phyloP scores from a whole-genome alignment of 2,888 invertebrate genomes.

The Sarcophaga caerulescens region DNA sequence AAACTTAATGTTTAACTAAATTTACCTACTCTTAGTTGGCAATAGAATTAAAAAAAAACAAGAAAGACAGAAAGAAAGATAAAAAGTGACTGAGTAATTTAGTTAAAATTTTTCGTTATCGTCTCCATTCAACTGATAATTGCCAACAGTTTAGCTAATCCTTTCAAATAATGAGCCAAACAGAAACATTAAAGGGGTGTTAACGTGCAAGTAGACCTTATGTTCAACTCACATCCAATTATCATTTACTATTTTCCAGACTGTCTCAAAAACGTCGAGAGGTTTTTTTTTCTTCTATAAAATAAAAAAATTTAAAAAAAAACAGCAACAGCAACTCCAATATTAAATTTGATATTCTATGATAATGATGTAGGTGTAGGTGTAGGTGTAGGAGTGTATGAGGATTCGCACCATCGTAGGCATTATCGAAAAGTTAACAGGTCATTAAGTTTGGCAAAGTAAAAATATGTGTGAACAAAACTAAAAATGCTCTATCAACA shows the following conservation, averaged over 20 bases:
- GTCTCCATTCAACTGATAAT: slow-evolving; percentile 64
- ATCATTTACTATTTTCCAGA: slow-evolving; percentile 13
- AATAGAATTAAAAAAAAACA: neutral
- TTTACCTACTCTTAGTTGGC: too few species aligned
- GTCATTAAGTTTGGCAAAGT: slow-evolving; percentile 79
- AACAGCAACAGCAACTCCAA: slow-evolving; percentile 33
- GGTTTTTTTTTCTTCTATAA: slow-evolving; percentile 5
- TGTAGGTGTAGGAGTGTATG: slow-evolving; percentile 32
- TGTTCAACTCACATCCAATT: neutral
- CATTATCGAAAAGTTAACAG: slow-evolving; percentile 81
- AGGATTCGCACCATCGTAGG: slow-evolving; percentile 61
- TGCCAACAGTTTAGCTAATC: slow-evolving; percentile 64
- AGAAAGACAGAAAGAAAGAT: neutral
- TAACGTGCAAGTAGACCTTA: slow-evolving; percentile 47
- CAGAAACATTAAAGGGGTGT: slow-evolving; percentile 66
- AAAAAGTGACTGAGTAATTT: slow-evolving; percentile 28
- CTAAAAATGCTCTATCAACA: slow-evolving; percentile 27
- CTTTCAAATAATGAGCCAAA: slow-evolving; percentile 67
- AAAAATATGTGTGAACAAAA: slow-evolving; percentile 66
- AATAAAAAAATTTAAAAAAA: slow-evolving; percentile 14
- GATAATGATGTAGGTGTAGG: slow-evolving; percentile 27
- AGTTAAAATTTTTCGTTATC: slow-evolving; percentile 43
- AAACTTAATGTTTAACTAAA: too few species aligned
- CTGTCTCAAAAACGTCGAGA: slow-evolving; percentile 25
- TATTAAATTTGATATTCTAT: slow-evolving; percentile 47